phyloP scores from a whole-genome alignment of 92 coral and sea anemone species.

The Desmophyllum pertusum region DNA sequence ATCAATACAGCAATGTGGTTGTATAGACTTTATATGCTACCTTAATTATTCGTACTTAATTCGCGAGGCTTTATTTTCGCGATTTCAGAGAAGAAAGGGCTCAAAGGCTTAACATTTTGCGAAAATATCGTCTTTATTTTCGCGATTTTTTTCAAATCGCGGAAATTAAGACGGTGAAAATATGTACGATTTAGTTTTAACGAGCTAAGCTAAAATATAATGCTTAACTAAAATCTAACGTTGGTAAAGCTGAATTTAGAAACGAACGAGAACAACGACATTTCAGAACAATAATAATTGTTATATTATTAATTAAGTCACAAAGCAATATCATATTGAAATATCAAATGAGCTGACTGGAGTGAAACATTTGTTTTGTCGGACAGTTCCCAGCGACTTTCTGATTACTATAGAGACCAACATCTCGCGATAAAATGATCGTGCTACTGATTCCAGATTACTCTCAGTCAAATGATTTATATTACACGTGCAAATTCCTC shows the following conservation, averaged over 20 bases:
- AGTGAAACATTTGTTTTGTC: too few relatives aligned
- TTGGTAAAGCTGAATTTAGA: not conserved
- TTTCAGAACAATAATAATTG: not conserved
- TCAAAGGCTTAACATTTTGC: too few relatives aligned
- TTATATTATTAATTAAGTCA: too few relatives aligned
- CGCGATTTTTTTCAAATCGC: not conserved
- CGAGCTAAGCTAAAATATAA: not conserved
- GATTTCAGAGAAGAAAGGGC: too few relatives aligned
- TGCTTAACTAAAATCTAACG: not conserved
- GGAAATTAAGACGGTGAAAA: too few relatives aligned
- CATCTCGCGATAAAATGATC: not conserved
- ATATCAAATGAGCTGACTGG: not conserved
- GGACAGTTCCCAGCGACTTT: not conserved
- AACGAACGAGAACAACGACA: not conserved
- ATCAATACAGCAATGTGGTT: too few relatives aligned
- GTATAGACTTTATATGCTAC: too few relatives aligned
- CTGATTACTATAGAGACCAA: not conserved
- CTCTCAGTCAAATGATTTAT: not conserved
- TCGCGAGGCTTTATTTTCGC: too few relatives aligned
- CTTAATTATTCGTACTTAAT: too few relatives aligned
- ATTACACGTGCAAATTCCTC: too few relatives aligned
- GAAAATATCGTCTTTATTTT: too few relatives aligned
- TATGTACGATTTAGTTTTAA: not conserved
- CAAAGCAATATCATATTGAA: not conserved
- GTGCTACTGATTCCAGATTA: not conserved